Conservation (phyloP, 2,113 vertebrate species). For the Crotalus tigris region DNA sequence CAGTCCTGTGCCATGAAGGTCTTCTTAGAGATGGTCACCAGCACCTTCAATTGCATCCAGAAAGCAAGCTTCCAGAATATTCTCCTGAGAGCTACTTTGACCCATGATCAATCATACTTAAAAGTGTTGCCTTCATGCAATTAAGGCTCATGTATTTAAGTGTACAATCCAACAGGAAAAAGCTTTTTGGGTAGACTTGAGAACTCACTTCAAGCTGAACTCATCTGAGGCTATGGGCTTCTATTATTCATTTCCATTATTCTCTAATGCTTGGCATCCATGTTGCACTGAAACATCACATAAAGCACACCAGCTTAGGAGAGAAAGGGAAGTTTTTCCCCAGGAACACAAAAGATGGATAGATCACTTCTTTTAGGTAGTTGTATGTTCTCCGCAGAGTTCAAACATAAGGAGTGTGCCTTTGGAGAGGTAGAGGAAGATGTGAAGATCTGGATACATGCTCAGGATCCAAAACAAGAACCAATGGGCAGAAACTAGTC, state of each 20-base stretch:
- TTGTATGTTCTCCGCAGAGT: neutral
- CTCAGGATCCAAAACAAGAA: neutral
- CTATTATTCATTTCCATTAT: neutral
- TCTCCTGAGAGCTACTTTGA: neutral
- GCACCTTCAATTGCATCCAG: neutral
- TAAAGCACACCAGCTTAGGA: neutral
- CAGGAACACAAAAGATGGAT: neutral
- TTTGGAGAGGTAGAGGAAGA: neutral
- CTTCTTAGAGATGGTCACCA: neutral
- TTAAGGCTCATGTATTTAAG: neutral
- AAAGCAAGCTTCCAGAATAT: neutral
- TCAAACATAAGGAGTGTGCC: neutral
- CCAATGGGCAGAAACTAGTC: too few relatives aligned
- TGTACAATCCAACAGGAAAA: neutral
- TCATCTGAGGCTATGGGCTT: neutral
- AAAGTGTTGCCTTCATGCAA: neutral
- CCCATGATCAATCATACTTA: neutral
- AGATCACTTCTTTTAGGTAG: neutral
- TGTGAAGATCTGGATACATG: neutral
- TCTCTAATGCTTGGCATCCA: neutral
- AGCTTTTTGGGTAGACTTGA: too few relatives aligned
- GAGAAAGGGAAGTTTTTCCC: neutral
- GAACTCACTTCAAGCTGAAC: neutral
- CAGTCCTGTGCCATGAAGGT: neutral
- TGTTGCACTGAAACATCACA: neutral